Base-by-base conservation (phyloP, 2,797 vertebrate species). In the Arrhamphus sclerolepis region DNA sequence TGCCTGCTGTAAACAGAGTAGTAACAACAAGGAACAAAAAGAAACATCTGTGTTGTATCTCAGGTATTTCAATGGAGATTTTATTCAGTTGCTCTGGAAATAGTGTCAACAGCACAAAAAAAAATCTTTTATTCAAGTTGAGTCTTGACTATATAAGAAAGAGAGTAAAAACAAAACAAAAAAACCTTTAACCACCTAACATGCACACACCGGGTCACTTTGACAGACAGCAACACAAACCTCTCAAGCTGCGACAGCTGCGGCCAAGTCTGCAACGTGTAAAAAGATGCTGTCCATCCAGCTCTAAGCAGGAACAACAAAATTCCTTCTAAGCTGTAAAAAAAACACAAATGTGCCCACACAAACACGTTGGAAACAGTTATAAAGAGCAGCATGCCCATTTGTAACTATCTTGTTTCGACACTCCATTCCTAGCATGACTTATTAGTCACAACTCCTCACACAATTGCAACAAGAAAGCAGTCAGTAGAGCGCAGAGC, bases 161-260 rank as follows among this genome's bases (percentile, higher is more conserved):
- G n/a, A n/a, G n/a, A n/a, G n/a, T n/a, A n/a, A n/a, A n/a, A n/a
- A n/a, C n/a, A n/a, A n/a, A n/a, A n/a, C n/a, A n/a, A n/a, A n/a
- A n/a, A n/a, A n/a, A n/a, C n/a, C n/a, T n/a, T n/a, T n/a, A 46
- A 56, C 6, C 1, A 17, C n/a, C 3, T 0, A 31, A 50, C 29
- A 60, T 18, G 43, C 46, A 80, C 46, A 34, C 62, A 55, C n/a
- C 8, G 1, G 47, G 46, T 13, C 46, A 44, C 2, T 66, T 39
- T 71, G 70, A 88, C 52, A 60, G 83, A 75, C 79, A 57, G 47
- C 61, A 68, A 62, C 64, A 80, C 24, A 9, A 55, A 68, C 53
- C 24, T 46, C 48, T 80, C 52, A 67, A 62, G 68, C 20, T 4
- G 56, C 59, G 66, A 85, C 79, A 86, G 82, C 70, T 84, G 79